Evolutionary conservation across 1,140 invertebrate genomes (phyloP).

Genomic region (Formica selysi): DNA sequence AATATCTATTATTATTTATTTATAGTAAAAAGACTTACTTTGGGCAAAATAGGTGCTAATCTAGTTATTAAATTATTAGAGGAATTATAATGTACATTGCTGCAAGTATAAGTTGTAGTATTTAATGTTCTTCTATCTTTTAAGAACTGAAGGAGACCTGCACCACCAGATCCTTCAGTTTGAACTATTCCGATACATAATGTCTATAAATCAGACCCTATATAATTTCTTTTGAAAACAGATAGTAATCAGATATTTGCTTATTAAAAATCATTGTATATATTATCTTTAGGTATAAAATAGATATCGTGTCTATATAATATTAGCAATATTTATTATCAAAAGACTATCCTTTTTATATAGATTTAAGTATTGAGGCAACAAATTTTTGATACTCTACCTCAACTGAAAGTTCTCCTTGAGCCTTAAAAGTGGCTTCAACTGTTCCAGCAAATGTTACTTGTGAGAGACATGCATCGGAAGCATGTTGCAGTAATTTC

Average conservation of each 20-base stretch:
- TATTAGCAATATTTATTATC: conserved; percentile 5
- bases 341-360: neutral
- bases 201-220: conserved; percentile 88
- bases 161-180: conserved; percentile 87
- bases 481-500: conserved; percentile 85
- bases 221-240: conserved; percentile 66
- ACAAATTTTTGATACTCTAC: conserved; percentile 83
- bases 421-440: conserved; percentile 91
- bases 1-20: neutral
- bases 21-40: conserved; percentile 85
- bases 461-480: conserved; percentile 89
- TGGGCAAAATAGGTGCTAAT: conserved; percentile 91
- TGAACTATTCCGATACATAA: conserved; percentile 90
- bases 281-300: neutral
- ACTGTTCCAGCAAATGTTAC: conserved; percentile 91
- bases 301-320: conserved; percentile 3
- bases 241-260: conserved; percentile 20
- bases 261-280: conserved; percentile 17
- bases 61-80: conserved; percentile 79
- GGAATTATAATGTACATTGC: conserved; percentile 72
- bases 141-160: conserved; percentile 83
- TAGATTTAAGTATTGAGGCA: neutral
- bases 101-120: conserved; percentile 70
- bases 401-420: conserved; percentile 92
- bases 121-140: conserved; percentile 82